Evolutionary conservation across 1,140 invertebrate genomes (phyloP).

Genomic region (Tyrophagus putrescentiae): DNA sequence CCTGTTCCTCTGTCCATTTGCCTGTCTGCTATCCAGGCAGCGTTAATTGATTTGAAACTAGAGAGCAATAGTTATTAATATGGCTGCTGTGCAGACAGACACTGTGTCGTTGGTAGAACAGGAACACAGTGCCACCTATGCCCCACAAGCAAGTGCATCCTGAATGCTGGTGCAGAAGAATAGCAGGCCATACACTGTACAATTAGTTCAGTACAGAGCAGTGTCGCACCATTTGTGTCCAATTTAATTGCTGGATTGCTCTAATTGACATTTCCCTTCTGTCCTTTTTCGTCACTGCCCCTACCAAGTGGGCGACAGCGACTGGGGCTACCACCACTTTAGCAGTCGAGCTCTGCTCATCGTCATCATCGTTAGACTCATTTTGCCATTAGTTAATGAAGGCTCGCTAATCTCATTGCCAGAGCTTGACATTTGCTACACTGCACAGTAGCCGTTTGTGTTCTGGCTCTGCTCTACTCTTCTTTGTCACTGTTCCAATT

Average conservation of each 20-base stretch:
- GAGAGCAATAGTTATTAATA: slow-evolving; percentile 5
- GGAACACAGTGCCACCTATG: background rate
- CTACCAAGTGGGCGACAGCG: background rate
- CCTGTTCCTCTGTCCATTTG: background rate
- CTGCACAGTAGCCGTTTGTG: background rate
- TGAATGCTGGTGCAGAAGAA: too few relatives aligned
- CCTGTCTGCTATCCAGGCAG: background rate
- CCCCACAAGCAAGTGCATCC: background rate
- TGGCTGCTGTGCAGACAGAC: background rate
- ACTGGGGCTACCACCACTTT: too few relatives aligned
- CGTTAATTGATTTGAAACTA: slow-evolving; percentile 7
- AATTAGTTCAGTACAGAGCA: too few relatives aligned
- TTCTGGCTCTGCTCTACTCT: background rate
- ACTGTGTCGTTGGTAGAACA: too few relatives aligned
- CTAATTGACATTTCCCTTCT: slow-evolving; percentile 6
- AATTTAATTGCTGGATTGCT: slow-evolving; percentile 9
- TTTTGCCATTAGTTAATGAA: slow-evolving; percentile 11
- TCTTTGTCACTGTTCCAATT: background rate
- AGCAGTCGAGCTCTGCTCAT: background rate
- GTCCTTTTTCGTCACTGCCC: background rate
- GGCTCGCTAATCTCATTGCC: background rate
- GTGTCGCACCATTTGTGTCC: slow-evolving; percentile 6
- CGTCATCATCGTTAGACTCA: background rate
- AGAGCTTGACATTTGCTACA: too few relatives aligned
- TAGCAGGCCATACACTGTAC: too few relatives aligned